Evolutionary conservation across 2,888 invertebrate species (phyloP).

Genomic region (Netelia fuscicornis): DNA sequence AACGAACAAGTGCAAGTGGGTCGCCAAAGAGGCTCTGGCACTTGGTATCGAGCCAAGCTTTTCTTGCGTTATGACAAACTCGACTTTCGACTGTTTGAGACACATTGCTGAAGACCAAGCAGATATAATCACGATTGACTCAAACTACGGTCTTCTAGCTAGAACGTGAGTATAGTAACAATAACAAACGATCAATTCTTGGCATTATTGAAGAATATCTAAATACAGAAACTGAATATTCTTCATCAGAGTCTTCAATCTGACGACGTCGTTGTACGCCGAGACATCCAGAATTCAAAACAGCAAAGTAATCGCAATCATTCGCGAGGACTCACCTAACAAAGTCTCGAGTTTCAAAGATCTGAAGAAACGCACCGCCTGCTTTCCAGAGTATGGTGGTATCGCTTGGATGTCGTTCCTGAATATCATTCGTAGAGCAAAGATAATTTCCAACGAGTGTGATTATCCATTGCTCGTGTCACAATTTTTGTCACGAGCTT

Average conservation of each 20-base stretch:
- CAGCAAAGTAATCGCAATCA: conserved; percentile 86
- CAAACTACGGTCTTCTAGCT: conserved; percentile 88
- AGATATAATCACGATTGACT: conserved; percentile 88
- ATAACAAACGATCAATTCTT: too few species aligned
- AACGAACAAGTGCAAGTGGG: conserved; percentile 88
- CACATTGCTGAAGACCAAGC: conserved; percentile 85
- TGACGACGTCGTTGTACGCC: conserved; percentile 87
- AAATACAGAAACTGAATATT: neutral
- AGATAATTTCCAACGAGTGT: conserved; percentile 86
- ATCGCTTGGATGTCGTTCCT: conserved; percentile 89
- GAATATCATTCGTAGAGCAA: conserved; percentile 85
- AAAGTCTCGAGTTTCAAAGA: conserved; percentile 86
- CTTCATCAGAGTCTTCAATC: conserved; percentile 84
- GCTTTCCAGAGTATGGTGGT: conserved; percentile 89
- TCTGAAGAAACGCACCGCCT: conserved; percentile 86
- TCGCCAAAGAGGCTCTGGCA: conserved; percentile 86
- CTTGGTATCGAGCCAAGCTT: conserved; percentile 88
- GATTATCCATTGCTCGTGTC: conserved; percentile 87
- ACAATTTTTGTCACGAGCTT: conserved; percentile 87
- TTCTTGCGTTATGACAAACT: conserved; percentile 84
- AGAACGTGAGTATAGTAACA: conserved; percentile 86
- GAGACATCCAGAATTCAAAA: conserved; percentile 86
- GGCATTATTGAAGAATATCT: too few species aligned
- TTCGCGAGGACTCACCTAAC: conserved; percentile 83
- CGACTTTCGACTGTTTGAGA: conserved; percentile 86